Base-by-base conservation (phyloP, 2,113 vertebrate genomes). In the Petrocephalus microphthalmus region DNA sequence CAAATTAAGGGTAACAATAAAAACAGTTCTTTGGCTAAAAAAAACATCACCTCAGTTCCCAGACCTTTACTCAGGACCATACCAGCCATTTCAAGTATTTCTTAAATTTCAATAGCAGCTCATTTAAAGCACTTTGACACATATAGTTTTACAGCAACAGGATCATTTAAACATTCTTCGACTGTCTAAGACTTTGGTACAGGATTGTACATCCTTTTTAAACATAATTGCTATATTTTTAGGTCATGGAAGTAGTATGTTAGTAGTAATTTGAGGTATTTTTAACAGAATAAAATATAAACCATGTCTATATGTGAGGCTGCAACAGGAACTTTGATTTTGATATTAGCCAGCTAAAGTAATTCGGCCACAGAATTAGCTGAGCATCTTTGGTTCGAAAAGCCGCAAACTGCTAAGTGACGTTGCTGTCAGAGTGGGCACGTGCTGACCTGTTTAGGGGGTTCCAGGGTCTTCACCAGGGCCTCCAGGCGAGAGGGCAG, bases 391-490 rank as follows among this genome's bases (percentile, higher is more conserved):
- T 54, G 53, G 53, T 54, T 54, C 5, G 33, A 13, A 19, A 74
- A 42, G 67, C 33, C 71, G 17, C 33, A 42, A 74, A 42, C 33
- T 74, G 15, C 71, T 19, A 7, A 19, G 71, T 33, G 10, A 37
- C 15, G 1, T 42, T 29, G 37, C 17, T 74, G 25, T 74, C 29
- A 42, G 71, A 7, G 4, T 19, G 67, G 71, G 71, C 10, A 42
- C 19, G n/a, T 15, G 33, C 71, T 74, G 29, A 99, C 98, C 96
- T 99, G 98, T 93, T 98, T 97, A 0, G 96, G 96, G 85, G 98
- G 97, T 90, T 99, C 98, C 74, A 99, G 94, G 1, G 97, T 95
- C 92, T 98, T 99, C 93, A 97, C 95, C 89, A 99, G 91, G 0
- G 95, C 94, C 89, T 98, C 97, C 92, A 99, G 88, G 84, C 93